phyloP scores from a whole-genome alignment of 2,888 invertebrate genomes.

The Sisyra nigra region DNA sequence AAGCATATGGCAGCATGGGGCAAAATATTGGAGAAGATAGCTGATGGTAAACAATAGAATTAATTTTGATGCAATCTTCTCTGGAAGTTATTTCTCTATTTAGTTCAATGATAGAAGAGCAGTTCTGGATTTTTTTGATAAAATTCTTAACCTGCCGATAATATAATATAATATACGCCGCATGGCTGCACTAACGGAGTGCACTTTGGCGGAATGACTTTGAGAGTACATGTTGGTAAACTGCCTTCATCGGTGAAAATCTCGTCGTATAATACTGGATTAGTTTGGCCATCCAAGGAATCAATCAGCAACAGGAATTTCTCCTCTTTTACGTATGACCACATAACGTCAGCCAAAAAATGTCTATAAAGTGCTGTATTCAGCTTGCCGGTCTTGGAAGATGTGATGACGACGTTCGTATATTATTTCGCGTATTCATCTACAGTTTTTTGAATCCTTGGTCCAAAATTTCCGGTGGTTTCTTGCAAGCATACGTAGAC shows the following conservation, averaged over 20 bases:
- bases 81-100: slow-evolving; percentile 11
- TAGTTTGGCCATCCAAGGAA: slow-evolving; percentile 14
- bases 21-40: slow-evolving; percentile 12
- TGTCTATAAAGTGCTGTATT: slow-evolving; percentile 9
- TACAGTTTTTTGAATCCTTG: slow-evolving; percentile 10
- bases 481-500: slow-evolving; percentile 14
- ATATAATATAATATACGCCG: slow-evolving; percentile 14
- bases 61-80: slow-evolving; percentile 15
- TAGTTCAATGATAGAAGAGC: slow-evolving; percentile 10
- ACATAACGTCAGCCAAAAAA: slow-evolving; percentile 11
- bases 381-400: slow-evolving; percentile 14
- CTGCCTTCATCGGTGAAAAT: slow-evolving; percentile 11
- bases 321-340: slow-evolving; percentile 12
- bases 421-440: slow-evolving; percentile 10
- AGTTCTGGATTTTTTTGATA: slow-evolving; percentile 12
- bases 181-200: slow-evolving; percentile 12
- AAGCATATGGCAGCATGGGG: slow-evolving; percentile 13
- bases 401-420: slow-evolving; percentile 11
- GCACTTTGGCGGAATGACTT: slow-evolving; percentile 14
- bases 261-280: slow-evolving; percentile 11
- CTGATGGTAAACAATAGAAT: slow-evolving; percentile 13
- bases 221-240: slow-evolving; percentile 11
- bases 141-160: slow-evolving; percentile 12
- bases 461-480: slow-evolving; percentile 11
- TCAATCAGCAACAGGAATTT: slow-evolving; percentile 12